Conservation (phyloP, 2,888 invertebrate genomes). For the Galerucella pusilla region DNA sequence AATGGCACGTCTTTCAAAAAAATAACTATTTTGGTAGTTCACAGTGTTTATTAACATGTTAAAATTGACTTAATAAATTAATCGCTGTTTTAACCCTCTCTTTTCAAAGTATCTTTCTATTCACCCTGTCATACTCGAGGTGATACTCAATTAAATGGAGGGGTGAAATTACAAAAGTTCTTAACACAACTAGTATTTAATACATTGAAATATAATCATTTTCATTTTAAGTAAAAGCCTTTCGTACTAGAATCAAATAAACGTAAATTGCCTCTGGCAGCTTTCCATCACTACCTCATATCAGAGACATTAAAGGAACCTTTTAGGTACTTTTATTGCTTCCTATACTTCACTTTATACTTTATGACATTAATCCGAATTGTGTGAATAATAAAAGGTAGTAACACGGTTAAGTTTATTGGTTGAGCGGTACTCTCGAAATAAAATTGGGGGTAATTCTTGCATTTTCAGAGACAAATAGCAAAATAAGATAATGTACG, state of each 20-base stretch:
- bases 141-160: background rate
- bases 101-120: background rate
- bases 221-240: constrained; percentile 5
- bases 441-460: no score
- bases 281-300: background rate
- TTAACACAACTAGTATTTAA: constrained; percentile 1
- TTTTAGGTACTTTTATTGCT: background rate
- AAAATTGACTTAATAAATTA: no score
- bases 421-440: no score
- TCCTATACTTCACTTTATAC: background rate
- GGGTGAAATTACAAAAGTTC: constrained; percentile 10
- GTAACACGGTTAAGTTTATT: background rate
- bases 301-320: background rate
- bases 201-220: constrained; percentile 12
- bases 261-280: background rate
- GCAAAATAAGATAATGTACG: background rate
- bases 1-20: no score
- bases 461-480: background rate
- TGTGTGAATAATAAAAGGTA: background rate
- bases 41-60: no score
- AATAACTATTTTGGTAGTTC: no score
- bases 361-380: background rate
- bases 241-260: background rate
- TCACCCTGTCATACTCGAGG: background rate
- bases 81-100: background rate